Percentiles rank a stretch among this genome's conserved stretches.
These are phyloP conservation scores for Noctua fimbriata DNA, from an alignment of 2,888 invertebrate species.

Conservation along the genomic window DNA sequence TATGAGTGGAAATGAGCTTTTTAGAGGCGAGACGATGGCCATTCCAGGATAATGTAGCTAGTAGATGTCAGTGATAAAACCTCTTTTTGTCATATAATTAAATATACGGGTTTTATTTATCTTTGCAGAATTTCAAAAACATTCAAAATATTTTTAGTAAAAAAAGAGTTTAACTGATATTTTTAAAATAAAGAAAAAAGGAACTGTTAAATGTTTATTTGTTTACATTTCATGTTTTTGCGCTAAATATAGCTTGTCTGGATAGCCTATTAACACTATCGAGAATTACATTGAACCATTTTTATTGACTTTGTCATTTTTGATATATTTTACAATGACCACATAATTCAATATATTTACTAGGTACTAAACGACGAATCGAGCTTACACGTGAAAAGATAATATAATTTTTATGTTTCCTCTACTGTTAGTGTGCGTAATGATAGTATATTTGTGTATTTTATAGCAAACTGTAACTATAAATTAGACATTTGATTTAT, in stretches of 20 bases:
- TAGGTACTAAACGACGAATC: constrained; percentile 78
- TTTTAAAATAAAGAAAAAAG: neutral
- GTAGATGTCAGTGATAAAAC: constrained; percentile 36
- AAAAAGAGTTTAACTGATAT: neutral
- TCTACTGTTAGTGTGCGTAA: constrained; percentile 76
- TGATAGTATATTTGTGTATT: constrained; percentile 81
- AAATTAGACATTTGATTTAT: constrained; percentile 87
- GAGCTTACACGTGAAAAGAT: constrained; percentile 85
- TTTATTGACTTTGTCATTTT: constrained; percentile 42
- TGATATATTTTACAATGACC: constrained; percentile 67
- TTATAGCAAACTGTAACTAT: constrained; percentile 83
- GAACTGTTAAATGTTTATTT: neutral
- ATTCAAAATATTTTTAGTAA: constrained; percentile 2
- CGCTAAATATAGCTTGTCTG: neutral
- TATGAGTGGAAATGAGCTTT: constrained; percentile 63
- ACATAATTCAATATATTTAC: constrained; percentile 77
- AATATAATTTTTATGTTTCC: constrained; percentile 88
- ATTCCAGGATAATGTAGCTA: constrained; percentile 48
- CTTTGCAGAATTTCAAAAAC: constrained; percentile 7
- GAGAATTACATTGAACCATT: constrained; percentile 23
- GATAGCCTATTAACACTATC: neutral
- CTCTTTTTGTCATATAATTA: constrained; percentile 30
- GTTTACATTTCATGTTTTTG: neutral
- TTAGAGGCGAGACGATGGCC: constrained; percentile 50
- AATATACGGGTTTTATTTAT: constrained; percentile 43